phyloP scores from a whole-genome alignment of 2,113 vertebrate genomes.

The Pelobates fuscus region DNA sequence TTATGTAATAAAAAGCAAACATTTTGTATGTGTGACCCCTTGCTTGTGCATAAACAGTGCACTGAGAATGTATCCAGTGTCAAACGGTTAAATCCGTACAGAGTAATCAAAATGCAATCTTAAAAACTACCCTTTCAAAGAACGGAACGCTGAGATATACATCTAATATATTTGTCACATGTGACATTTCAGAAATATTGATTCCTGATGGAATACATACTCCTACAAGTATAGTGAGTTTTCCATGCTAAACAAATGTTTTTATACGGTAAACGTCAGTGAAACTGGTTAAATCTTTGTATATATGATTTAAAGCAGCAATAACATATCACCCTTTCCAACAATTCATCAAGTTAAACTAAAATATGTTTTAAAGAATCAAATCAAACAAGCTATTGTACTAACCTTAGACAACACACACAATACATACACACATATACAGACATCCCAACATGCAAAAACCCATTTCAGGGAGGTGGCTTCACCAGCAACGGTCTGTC shows the following conservation, averaged over 20 bases:
- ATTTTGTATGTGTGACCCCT: background rate
- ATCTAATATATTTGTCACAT: conserved; percentile 8
- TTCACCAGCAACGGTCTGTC: no score
- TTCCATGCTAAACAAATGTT: background rate
- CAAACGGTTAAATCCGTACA: background rate
- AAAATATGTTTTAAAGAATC: no score
- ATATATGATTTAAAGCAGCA: no score
- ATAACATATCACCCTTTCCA: no score
- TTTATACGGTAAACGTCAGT: background rate
- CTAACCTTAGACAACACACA: no score
- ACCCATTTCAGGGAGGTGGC: no score
- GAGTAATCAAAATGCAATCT: background rate
- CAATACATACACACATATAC: no score
- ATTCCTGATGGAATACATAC: background rate
- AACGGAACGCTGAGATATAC: conserved; percentile 1
- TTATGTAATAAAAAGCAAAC: background rate
- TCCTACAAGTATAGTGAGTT: background rate
- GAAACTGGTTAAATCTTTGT: no score
- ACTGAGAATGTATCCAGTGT: background rate
- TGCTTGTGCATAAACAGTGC: background rate
- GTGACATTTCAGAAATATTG: conserved; percentile 33
- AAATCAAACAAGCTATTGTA: no score
- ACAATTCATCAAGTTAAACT: no score
- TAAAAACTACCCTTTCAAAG: background rate
- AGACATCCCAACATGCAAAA: no score